Percentiles rank a stretch among this genome's conserved stretches.
Conservation (phyloP, 2,888 invertebrate genomes). For the Drosophila cognata region DNA sequence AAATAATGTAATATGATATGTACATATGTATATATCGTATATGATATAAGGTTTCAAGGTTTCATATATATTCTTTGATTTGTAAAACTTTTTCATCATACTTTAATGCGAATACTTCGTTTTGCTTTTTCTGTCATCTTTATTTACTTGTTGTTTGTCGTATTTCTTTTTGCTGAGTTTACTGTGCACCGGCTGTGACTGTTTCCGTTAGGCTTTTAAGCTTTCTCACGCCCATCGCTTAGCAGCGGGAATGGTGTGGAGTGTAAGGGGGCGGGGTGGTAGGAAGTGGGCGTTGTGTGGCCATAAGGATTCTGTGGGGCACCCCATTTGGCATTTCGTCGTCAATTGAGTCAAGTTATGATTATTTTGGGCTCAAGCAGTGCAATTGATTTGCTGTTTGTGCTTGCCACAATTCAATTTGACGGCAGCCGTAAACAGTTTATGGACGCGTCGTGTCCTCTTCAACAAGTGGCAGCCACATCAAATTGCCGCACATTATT, state of each 20-base stretch:
- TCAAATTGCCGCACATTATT: slow-evolving; percentile 67
- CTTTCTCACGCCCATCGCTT: slow-evolving; percentile 24
- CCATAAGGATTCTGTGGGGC: background rate
- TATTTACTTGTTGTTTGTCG: slow-evolving; percentile 26
- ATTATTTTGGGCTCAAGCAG: slow-evolving; percentile 50
- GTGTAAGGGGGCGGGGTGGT: background rate
- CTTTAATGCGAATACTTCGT: slow-evolving; percentile 19
- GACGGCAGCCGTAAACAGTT: slow-evolving; percentile 62
- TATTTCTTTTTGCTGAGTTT: slow-evolving; percentile 12
- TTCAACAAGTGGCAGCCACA: slow-evolving; percentile 71
- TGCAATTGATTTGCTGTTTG: slow-evolving; percentile 68
- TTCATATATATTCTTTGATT: background rate
- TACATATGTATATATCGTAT: background rate
- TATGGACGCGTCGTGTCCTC: slow-evolving; percentile 44
- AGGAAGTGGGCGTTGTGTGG: background rate
- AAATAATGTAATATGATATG: background rate
- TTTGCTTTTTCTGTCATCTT: slow-evolving; percentile 1
- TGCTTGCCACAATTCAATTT: slow-evolving; percentile 71
- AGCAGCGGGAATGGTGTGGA: background rate
- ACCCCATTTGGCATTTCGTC: slow-evolving; percentile 10
- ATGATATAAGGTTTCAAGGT: background rate
- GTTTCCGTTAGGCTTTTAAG: slow-evolving; percentile 55
- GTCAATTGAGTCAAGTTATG: slow-evolving; percentile 51
- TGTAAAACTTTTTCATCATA: background rate
- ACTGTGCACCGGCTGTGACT: slow-evolving; percentile 31